A percentile compares a stretch with the other conserved stretches of the same genome.
Evolutionary conservation across 2,797 vertebrate genomes (phyloP).

Genomic region (Taeniopygia guttata): DNA sequence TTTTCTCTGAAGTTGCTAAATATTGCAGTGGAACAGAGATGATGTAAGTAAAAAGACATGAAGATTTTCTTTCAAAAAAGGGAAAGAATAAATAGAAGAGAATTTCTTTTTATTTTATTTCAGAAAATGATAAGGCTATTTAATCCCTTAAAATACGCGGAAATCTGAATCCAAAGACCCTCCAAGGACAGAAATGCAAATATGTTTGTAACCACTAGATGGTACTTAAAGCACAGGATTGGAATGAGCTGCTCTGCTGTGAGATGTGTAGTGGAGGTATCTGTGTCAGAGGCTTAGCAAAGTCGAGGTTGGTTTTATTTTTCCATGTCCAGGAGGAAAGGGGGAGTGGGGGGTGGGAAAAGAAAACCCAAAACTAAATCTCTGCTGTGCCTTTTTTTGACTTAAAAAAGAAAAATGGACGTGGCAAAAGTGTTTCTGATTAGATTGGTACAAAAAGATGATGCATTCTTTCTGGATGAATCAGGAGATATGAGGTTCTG

Average conservation of each 20-base stretch:
- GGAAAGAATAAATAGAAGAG: background rate
- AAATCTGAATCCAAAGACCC: background rate
- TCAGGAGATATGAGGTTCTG: slow-evolving; percentile 71
- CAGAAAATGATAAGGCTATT: background rate
- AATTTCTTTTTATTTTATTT: background rate
- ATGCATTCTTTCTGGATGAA: slow-evolving; percentile 72
- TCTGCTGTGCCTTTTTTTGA: slow-evolving; percentile 57
- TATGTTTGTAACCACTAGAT: slow-evolving; percentile 69
- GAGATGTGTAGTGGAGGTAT: background rate
- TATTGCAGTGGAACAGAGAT: background rate
- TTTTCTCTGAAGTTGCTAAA: background rate
- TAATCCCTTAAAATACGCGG: background rate
- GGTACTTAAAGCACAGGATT: slow-evolving; percentile 73
- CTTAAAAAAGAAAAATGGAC: slow-evolving; percentile 77
- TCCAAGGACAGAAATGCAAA: background rate
- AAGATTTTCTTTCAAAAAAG: background rate
- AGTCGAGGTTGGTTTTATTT: slow-evolving; percentile 42
- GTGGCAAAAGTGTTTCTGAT: slow-evolving; percentile 73
- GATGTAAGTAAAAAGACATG: background rate
- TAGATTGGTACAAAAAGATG: slow-evolving; percentile 75
- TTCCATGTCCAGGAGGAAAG: background rate
- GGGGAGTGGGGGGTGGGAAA: accelerated
- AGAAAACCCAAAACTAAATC: slow-evolving; percentile 34
- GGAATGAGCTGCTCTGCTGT: background rate
- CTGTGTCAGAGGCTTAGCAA: background rate